These are phyloP conservation scores for Mirza zaza DNA, from an alignment of 2,113 vertebrate genomes.

Conservation along the genomic window DNA sequence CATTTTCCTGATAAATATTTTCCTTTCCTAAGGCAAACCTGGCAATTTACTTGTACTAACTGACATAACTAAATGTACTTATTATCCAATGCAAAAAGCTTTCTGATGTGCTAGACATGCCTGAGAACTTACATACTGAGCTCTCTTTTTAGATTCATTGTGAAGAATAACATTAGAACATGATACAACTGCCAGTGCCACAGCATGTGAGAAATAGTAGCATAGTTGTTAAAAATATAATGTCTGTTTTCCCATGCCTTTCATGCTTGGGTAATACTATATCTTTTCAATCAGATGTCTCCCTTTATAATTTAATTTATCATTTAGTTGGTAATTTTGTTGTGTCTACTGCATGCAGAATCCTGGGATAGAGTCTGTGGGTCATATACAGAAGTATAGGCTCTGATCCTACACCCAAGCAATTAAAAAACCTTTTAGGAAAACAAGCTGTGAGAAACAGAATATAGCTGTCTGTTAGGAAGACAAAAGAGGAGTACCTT, in stretches of 20 bases:
- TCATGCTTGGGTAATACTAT: background rate
- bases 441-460: background rate
- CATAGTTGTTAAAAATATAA: constrained; percentile 1
- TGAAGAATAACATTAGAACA: background rate
- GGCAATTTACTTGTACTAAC: constrained; percentile 49
- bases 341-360: background rate
- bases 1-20: constrained; percentile 71
- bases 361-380: background rate
- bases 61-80: background rate
- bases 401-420: background rate
- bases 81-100: background rate
- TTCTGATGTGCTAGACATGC: background rate
- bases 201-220: background rate
- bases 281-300: constrained; percentile 33
- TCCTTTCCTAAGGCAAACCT: constrained; percentile 70
- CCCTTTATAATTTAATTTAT: constrained; percentile 43
- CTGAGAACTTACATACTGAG: background rate
- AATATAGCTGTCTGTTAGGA: background rate
- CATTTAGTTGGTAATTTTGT: constrained; percentile 40
- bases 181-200: background rate
- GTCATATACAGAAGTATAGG: background rate
- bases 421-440: background rate
- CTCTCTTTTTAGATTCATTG: background rate
- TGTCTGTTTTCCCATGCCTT: constrained; percentile 5
- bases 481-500: background rate